Percentiles rank a stretch among this genome's conserved stretches.
Evolutionary conservation across 2,797 vertebrate species (phyloP).

Genomic region (Hafferia zeledoni): DNA sequence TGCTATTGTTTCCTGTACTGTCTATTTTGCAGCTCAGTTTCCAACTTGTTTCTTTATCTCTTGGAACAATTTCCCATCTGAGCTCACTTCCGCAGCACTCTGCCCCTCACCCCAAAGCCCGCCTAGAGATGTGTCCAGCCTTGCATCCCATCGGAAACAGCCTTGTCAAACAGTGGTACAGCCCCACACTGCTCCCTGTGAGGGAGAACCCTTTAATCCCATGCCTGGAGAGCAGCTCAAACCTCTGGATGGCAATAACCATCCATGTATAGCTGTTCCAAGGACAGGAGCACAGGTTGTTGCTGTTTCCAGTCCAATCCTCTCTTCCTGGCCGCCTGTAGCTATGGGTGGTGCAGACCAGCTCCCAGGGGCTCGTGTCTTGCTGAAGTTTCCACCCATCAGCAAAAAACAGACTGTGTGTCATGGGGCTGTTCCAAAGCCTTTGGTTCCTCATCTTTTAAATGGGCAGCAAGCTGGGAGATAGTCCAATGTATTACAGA

Average conservation of each 20-base stretch:
- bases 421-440: neutral
- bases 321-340: neutral
- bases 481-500: neutral
- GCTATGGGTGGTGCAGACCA: neutral
- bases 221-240: neutral
- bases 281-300: rapidly evolving
- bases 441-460: neutral
- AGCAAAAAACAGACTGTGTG: neutral
- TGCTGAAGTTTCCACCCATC: neutral
- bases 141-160: neutral
- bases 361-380: neutral
- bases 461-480: neutral
- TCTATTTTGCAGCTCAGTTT: slow-evolving; percentile 51
- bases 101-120: rapidly evolving
- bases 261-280: neutral
- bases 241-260: neutral
- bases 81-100: slow-evolving; percentile 44
- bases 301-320: neutral
- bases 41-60: slow-evolving; percentile 62
- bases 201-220: neutral
- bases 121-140: neutral
- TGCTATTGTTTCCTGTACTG: slow-evolving; percentile 67
- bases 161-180: neutral
- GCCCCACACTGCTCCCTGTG: neutral
- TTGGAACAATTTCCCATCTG: slow-evolving; percentile 57